Conservation (phyloP, 2,888 invertebrate species). For the Mallateleia sp. region DNA sequence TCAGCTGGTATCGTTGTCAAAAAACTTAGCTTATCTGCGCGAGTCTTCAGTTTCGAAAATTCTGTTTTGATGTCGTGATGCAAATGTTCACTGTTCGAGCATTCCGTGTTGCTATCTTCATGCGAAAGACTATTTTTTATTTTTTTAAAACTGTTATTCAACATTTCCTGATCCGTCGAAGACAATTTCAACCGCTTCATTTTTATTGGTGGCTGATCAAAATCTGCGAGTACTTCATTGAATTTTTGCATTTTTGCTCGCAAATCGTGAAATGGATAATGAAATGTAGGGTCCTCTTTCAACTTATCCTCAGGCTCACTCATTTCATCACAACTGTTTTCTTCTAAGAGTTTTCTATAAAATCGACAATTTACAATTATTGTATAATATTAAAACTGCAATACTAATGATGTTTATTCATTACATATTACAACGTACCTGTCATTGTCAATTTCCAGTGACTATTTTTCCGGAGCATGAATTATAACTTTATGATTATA, state of each 20-base stretch:
- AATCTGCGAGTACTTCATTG: neutral
- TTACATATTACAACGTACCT: constrained; percentile 6
- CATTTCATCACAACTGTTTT: neutral
- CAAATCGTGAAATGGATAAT: no score
- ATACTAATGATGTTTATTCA: neutral
- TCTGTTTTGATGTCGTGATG: neutral
- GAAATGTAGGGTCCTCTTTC: neutral
- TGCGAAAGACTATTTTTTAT: neutral
- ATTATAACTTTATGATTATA: neutral
- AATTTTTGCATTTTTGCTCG: neutral
- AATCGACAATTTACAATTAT: neutral
- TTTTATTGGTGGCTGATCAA: neutral
- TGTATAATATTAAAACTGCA: neutral
- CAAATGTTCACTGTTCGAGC: neutral
- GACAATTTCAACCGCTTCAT: neutral
- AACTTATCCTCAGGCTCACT: neutral
- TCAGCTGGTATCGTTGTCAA: neutral
- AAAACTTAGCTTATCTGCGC: constrained; percentile 1
- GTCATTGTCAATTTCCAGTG: constrained; percentile 1
- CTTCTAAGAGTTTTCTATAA: no score
- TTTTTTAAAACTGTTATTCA: neutral
- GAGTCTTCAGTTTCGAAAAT: constrained; percentile 7
- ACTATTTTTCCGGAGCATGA: neutral
- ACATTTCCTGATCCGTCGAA: neutral
- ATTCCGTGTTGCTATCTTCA: neutral